A percentile compares a stretch with the other conserved stretches of the same genome.
These are phyloP conservation scores for Mechanitis messenoides DNA, from an alignment of 2,888 invertebrate genomes.

Conservation along the genomic window DNA sequence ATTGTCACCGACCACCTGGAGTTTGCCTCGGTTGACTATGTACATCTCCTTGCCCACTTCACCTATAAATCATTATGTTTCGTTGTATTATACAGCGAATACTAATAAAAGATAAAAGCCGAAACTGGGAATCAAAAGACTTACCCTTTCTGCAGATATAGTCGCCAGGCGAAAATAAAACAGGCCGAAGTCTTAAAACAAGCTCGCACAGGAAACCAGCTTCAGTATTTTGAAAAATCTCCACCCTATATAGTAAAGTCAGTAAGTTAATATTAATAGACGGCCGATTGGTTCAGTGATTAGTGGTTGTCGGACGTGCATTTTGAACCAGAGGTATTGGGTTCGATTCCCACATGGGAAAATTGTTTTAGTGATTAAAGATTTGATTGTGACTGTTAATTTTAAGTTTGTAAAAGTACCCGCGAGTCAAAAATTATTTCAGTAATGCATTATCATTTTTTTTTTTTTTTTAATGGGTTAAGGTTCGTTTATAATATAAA, in stretches of 20 bases:
- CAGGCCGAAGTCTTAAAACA: slow-evolving; percentile 94
- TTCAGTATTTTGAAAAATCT: slow-evolving; percentile 99
- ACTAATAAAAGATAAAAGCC: not conserved
- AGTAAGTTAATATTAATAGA: no score
- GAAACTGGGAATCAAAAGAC: not conserved
- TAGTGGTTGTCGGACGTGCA: no score
- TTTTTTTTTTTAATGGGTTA: not conserved
- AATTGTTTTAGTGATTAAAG: no score
- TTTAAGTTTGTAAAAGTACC: no score
- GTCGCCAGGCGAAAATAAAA: slow-evolving; percentile 98
- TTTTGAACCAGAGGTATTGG: no score
- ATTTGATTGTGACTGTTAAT: no score
- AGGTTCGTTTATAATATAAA: not conserved
- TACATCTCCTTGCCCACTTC: slow-evolving; percentile 99
- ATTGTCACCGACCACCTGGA: slow-evolving; percentile 96
- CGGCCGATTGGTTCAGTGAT: no score
- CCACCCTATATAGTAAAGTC: slow-evolving; percentile 79
- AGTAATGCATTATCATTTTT: no score
- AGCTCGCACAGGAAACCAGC: slow-evolving; percentile 98
- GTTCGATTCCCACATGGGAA: no score
- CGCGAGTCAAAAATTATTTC: no score
- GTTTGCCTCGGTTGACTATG: slow-evolving; percentile 97
- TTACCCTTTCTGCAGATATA: slow-evolving; percentile 99
- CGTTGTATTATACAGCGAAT: not conserved
- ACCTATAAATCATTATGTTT: slow-evolving; percentile 76